These are phyloP conservation scores for Acrossocheilus wenchowensis DNA, from an alignment of 2,797 vertebrate genomes.

Conservation along the genomic window DNA sequence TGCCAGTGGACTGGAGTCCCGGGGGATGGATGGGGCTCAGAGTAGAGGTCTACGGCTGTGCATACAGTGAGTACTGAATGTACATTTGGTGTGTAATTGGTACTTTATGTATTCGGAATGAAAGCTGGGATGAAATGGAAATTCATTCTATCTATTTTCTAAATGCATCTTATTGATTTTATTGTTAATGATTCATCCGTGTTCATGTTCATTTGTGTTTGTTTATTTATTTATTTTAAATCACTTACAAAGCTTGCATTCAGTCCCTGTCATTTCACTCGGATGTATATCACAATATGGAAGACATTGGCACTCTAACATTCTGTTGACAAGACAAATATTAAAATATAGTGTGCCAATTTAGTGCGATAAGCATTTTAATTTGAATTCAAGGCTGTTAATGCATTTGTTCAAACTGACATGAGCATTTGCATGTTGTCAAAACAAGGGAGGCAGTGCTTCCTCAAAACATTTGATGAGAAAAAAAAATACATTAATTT, in stretches of 20 bases:
- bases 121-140: not conserved
- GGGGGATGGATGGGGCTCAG: conserved; percentile 87
- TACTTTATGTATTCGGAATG: not conserved
- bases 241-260: not conserved
- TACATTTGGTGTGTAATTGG: not conserved
- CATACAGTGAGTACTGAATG: conserved; percentile 86
- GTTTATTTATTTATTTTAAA: not conserved
- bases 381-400: too few relatives aligned
- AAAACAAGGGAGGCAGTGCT: too few relatives aligned
- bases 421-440: too few relatives aligned
- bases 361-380: too few relatives aligned
- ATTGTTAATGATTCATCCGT: not conserved
- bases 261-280: not conserved
- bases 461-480: too few relatives aligned
- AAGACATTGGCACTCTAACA: not conserved
- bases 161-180: not conserved
- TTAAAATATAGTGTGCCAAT: too few relatives aligned
- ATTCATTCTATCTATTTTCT: not conserved
- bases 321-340: not conserved
- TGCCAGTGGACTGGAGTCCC: conserved; percentile 88
- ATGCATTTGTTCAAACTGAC: too few relatives aligned
- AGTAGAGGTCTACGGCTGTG: conserved; percentile 91
- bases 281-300: not conserved
- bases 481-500: too few relatives aligned
- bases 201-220: not conserved